A percentile compares a stretch with the other conserved stretches of the same genome.
Evolutionary conservation across 2,113 vertebrate species (phyloP).

Genomic region (Benitochromis conjunctus): DNA sequence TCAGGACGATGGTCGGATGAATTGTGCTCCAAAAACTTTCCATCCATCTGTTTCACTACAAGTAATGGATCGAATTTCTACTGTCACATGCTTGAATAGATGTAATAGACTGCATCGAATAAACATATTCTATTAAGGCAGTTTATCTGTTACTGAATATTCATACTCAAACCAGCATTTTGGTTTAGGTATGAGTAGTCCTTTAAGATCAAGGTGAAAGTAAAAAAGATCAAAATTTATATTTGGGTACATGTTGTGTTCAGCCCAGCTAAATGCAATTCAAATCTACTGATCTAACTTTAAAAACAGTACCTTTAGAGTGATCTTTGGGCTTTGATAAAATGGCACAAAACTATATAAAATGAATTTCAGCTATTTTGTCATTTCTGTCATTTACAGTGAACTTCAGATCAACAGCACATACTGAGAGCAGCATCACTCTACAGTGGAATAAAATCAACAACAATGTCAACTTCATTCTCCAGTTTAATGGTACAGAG

Average conservation of each 20-base stretch:
- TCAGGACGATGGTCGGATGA: slow-evolving; percentile 19
- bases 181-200: neutral
- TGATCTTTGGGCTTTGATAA: too few relatives aligned
- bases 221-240: too few relatives aligned
- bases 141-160: neutral
- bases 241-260: neutral
- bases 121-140: neutral
- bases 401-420: neutral
- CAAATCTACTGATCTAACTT: neutral
- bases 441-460: slow-evolving; percentile 17
- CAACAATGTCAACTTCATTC: neutral
- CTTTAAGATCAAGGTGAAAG: neutral
- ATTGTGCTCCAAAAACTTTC: neutral
- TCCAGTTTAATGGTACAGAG: neutral
- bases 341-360: neutral
- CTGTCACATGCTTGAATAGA: neutral
- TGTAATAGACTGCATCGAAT: neutral
- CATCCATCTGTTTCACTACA: slow-evolving; percentile 14
- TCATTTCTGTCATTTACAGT: neutral
- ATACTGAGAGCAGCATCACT: slow-evolving; percentile 13
- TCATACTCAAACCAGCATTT: neutral
- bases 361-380: neutral
- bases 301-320: too few relatives aligned
- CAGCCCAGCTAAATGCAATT: neutral
- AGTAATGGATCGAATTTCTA: neutral